Evolutionary conservation across 2,888 invertebrate species (phyloP), one percentile per base, ranked within the genome.

Genomic region (Drosophila colorata): DNA sequence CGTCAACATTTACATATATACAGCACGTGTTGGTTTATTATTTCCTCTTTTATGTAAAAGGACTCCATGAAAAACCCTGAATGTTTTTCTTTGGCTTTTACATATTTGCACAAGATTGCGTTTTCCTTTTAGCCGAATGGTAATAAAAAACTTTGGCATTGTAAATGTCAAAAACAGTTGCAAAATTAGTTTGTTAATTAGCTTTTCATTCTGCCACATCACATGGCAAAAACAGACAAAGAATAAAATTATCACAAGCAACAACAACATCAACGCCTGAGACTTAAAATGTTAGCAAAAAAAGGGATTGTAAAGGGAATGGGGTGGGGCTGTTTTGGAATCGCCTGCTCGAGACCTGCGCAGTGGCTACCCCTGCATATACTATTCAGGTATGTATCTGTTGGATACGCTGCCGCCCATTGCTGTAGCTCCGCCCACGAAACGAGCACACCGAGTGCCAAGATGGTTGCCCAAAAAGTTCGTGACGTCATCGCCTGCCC

Each of bases 151-250:
- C 57, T 72, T 74, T 48, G 35, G 41, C 79, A 73, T 78, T 84
- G 83, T 83, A 83, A 83, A 83, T 81, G 83, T 85, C 86, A 85
- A 75, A 75, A 80, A 77, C 84, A 86, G 83, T 83, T 69, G 68
- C 83, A 64, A 82, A 87, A 84, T 87, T 85, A 87, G 86, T 87
- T 84, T 79, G 85, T 87, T 87, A 84, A 84, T 87, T 85, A 84
- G 83, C 86, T 85, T 85, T 82, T 87, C 85, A 84, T 70, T 72
- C 66, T 80, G 70, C 48, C 78, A 78, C 80, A 73, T 77, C 53
- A 59, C 73, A 72, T 60, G 23, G 73, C 69, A 73, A 69, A 58
- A 78, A 57, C 73, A 80, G 61, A 77, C 74, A 71, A 65, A 74
- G 13, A n/a, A 11, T 14, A 16, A 23, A 33, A 37, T 31, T 28